Conservation (phyloP, 30 jellyfish, hydroid and myxozoan species). For the Turritopsis dohrnii region DNA sequence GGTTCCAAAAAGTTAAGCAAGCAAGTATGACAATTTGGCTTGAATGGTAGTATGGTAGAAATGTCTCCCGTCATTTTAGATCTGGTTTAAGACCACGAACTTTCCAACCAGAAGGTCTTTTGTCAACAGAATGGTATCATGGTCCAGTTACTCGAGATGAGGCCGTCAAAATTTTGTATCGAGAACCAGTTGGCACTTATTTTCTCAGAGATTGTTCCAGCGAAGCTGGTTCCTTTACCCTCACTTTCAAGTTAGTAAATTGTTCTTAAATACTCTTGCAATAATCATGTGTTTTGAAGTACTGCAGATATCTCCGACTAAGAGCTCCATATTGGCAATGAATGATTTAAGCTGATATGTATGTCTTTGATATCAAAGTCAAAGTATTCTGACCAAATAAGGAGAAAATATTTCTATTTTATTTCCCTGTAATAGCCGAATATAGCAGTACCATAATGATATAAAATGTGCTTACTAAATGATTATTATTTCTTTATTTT, state of each 20-base stretch:
- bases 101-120: neutral
- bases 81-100: neutral
- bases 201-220: constrained; percentile 18
- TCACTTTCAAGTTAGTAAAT: constrained; percentile 15
- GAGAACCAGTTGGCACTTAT: constrained; percentile 19
- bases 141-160: constrained; percentile 6
- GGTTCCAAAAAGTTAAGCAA: too few species aligned
- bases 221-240: constrained; percentile 6
- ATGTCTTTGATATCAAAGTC: too few species aligned
- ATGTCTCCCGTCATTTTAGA: neutral
- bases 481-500: neutral
- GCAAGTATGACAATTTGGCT: too few species aligned
- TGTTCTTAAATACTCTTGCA: neutral
- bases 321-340: too few species aligned
- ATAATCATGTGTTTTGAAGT: too few species aligned
- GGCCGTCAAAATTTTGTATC: neutral
- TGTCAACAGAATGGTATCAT: constrained; percentile 6
- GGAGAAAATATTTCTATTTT: too few species aligned
- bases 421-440: neutral
- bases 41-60: neutral
- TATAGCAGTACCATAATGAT: too few species aligned
- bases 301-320: too few species aligned
- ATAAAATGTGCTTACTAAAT: too few species aligned
- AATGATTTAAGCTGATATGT: too few species aligned
- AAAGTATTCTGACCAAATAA: too few species aligned